A percentile compares a stretch with the other conserved stretches of the same genome.
Conservation (phyloP, 1,140 invertebrate species). For the Mycetomoellerius zeteki region DNA sequence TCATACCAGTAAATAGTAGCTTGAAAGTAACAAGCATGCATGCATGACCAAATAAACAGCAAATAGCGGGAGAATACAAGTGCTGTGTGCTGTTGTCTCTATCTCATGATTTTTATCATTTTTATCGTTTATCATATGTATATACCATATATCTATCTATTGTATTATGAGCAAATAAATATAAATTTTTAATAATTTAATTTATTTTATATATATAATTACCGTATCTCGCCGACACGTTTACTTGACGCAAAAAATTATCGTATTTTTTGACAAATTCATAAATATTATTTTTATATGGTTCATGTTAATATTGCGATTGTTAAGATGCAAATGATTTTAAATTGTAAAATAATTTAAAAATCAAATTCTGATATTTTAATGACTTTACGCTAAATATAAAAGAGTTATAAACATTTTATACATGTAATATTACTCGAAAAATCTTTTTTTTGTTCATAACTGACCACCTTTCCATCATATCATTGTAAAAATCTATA, state of each 20-base stretch:
- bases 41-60: conserved; percentile 35
- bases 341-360: not conserved
- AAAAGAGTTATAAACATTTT: not conserved
- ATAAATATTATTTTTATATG: not conserved
- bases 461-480: not conserved
- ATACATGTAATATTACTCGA: not conserved
- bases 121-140: not conserved
- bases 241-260: no score
- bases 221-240: no score
- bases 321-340: not conserved
- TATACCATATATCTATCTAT: no score
- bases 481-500: not conserved
- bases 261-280: no score
- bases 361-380: not conserved
- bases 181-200: not conserved
- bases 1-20: conserved; percentile 77
- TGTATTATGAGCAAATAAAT: not conserved
- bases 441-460: not conserved
- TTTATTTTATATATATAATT: not conserved
- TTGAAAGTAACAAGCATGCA: conserved; percentile 55
- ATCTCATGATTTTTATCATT: not conserved
- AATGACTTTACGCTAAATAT: not conserved
- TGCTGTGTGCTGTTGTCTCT: not conserved
- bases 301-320: not conserved
- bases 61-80: not conserved